Evolutionary conservation across 1,140 invertebrate species (phyloP), one percentile per base, ranked within the genome.

Genomic region (Idris sp.): DNA sequence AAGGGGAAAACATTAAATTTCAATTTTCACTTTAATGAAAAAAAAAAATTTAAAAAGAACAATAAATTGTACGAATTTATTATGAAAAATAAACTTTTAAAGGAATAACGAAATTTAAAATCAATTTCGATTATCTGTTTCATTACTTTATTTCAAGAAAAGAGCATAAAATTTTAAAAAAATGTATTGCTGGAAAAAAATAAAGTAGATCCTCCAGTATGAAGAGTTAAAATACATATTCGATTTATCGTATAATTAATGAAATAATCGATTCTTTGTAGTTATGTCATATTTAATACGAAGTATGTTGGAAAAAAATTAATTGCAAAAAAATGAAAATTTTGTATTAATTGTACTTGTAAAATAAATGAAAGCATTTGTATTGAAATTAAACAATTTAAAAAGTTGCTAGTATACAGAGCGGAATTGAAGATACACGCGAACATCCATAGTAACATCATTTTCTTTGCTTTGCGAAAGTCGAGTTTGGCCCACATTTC

Each of bases 401-500:
- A 41, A 46, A 36, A 33, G 8, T 44, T 44, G 25, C 44, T 58
- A 44, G 43, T 41, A 6, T 41, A 31, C 13, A 15, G 16, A 40
- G 35, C 26, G 2, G 13, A 61, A 30, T 49, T 19, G 8, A 40
- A 49, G 35, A 22, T 16, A 22, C 58, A 61, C 26, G 35, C 43
- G n/a, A 51, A 51, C 26, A 30, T 51, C 13, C 44, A 62, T 41
- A 30, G 31, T 31, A 22, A 49, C 26, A 22, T 41, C 10, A 22
- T 61, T 49, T 41, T 41, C 43, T 40, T 61, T 16, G 14, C 31
- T 51, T 43, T 35, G 22, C 9, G 44, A 51, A 62, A 51, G 51
- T 15, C n/a, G 26, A 51, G 28, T 62, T 51, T 51, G 46, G 58
- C 58, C 46, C 36, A 62, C 41, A 62, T 62, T 62, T 16, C 28